Evolutionary conservation across 2,888 invertebrate species (phyloP), one percentile per base, ranked within the genome.

Genomic region (Lysandra coridon): DNA sequence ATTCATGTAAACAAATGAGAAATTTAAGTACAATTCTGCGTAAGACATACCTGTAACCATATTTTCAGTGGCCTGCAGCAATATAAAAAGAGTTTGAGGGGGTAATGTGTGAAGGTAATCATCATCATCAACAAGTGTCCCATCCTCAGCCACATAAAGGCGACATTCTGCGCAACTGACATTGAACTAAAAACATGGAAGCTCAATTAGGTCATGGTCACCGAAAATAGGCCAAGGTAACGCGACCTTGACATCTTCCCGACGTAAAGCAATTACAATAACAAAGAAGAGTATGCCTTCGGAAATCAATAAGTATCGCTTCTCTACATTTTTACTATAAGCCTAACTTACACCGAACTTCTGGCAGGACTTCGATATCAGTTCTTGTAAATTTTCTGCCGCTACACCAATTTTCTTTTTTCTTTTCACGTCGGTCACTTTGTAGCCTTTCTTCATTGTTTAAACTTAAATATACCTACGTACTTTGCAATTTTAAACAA

Each of bases 51-150:
- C 96, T 88, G 95, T 95, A 88, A 95, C 94, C 90, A 96, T 95
- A 85, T 93, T 90, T 83, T 95, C 95, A 82, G 94, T 91, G 79
- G 91, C 86, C 82, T 90, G 91, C 79, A 95, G 91, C 74, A 95
- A 88, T 80, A 98, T 96, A 80, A 98, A 95, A 23, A 97, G 93
- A 0, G 97, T 97, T 88, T 98, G 98, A 0, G 97, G 91, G 78
- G 97, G 96, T 79, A 98, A 86, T 0, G 97, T 97, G 82, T 94
- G 90, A 84, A 98, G 96, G 88, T 98, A 98, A 57, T 97, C 97
- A 83, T 98, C 97, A 84, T 96, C 97, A 74, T 96, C 96, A 30
- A 97, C 95, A 83, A 95, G 93, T 53, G 97, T 96, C 78, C 97
- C 97, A 89, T 97, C 97, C 83, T 95, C 93, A 37, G 96, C 95